Evolutionary conservation across 2,113 vertebrate genomes (phyloP).

Genomic region (Zosterops borbonicus): DNA sequence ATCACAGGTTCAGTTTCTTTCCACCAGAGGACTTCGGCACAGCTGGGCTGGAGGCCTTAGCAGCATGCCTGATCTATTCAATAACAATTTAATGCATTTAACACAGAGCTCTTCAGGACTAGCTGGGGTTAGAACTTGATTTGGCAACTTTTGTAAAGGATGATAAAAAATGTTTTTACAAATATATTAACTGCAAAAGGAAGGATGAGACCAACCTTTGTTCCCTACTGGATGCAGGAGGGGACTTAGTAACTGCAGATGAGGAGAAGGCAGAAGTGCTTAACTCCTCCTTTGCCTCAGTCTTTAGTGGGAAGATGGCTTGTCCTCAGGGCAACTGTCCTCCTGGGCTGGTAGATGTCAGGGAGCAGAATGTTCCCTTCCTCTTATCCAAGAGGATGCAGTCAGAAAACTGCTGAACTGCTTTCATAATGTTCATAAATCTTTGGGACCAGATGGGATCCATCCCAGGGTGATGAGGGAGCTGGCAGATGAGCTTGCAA

Average conservation of each 20-base stretch:
- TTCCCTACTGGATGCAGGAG: background rate
- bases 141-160: background rate
- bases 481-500: background rate
- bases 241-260: background rate
- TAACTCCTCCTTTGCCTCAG: background rate
- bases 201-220: background rate
- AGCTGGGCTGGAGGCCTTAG: background rate
- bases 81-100: background rate
- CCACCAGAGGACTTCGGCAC: background rate
- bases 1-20: background rate
- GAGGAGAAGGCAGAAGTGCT: too few species aligned
- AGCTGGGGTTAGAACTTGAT: background rate
- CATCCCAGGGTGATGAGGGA: background rate
- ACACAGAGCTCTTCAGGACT: background rate
- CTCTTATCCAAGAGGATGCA: background rate
- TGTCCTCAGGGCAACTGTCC: background rate
- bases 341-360: background rate
- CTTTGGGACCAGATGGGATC: too few species aligned
- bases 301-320: background rate
- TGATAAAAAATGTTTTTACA: background rate
- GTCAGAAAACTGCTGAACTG: background rate
- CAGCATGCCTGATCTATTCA: background rate
- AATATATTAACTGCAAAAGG: background rate
- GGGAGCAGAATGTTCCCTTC: background rate
- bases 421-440: background rate